Evolutionary conservation across 2,888 invertebrate genomes (phyloP), one percentile per base, ranked within the genome.

Genomic region (Lasius platythorax): DNA sequence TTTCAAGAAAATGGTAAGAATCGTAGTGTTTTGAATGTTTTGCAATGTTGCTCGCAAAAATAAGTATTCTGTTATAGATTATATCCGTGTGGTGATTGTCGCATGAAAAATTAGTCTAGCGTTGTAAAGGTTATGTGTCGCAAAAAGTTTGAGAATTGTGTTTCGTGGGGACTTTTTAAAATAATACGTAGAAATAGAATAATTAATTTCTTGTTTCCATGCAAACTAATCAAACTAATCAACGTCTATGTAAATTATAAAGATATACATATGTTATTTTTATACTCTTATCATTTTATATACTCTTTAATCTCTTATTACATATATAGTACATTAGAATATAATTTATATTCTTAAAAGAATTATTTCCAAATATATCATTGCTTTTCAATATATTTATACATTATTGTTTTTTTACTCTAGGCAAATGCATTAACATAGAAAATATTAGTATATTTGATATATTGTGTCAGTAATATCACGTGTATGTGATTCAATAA

Each of bases 1-100:
- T 85, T 18, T 28, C 15, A 72, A 85, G 46, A 90, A 87, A 67
- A 90, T 90, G 90, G 90, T 90, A 83, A 90, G 84, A 78, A 74
- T 18, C 0, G 18, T 81, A 50, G 66, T 5, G 63, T 66, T 83
- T 70, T 0, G 28, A 40, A 87, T 86, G 86, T 82, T 53, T 12
- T 53, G 63, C 64, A 76, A 4, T 53, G 58, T 74, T 9, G 85
- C 85, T 87, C 83, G 37, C 46, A 58, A 61, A 53, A 63, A 75
- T 61, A 30, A 74, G n/a, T 73, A 9, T 12, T 63, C 4, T 37
- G 11, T 33, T 58, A 15, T 43, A 9, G n/a, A 30, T 50, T 61
- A 9, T 33, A 79, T 61, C 33, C 37, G 18, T 61, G 23, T 46
- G 15, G 12, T n/a, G 63, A 72, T 83, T 40, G 15, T 64, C 23